phyloP scores from a whole-genome alignment of 2,113 vertebrate species.

The Atrichornis clamosus region DNA sequence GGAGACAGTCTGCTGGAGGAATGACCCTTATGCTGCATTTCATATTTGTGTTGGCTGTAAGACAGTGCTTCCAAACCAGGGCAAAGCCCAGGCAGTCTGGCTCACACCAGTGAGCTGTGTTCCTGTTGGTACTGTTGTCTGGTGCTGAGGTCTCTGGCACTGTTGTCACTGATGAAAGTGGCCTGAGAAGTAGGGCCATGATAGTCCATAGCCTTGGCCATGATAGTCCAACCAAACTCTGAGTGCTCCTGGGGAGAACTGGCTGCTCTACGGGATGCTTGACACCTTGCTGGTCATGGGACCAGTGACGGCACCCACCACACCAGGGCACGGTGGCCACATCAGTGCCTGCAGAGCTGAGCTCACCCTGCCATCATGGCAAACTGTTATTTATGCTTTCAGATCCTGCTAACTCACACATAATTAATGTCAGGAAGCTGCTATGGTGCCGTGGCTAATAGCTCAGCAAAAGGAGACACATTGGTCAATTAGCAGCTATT shows the following conservation, averaged over 20 bases:
- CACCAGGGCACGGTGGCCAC: not conserved
- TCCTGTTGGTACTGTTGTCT: not conserved
- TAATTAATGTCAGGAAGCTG: constrained; percentile 73
- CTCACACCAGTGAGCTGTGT: rapidly evolving
- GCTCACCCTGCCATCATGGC: not conserved
- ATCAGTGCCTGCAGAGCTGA: not conserved
- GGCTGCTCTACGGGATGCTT: rapidly evolving
- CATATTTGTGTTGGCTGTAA: rapidly evolving
- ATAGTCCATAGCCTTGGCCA: not conserved
- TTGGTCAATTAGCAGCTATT: constrained; percentile 66
- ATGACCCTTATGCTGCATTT: not conserved
- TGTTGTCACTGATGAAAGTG: not conserved
- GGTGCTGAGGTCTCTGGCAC: not conserved
- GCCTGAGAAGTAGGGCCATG: rapidly evolving
- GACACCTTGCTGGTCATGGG: not conserved
- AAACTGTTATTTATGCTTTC: constrained; percentile 49
- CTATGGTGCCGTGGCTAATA: constrained; percentile 53
- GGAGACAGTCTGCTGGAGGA: not conserved
- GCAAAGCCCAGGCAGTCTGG: not conserved
- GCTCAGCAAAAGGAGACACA: not conserved
- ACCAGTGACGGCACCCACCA: rapidly evolving
- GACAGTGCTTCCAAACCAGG: not conserved
- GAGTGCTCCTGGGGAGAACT: not conserved
- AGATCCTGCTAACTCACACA: constrained; percentile 47
- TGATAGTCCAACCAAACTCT: not conserved